Evolutionary conservation across 2,113 vertebrate genomes (phyloP), one percentile per base, ranked within the genome.

Genomic region (Galemys pyrenaicus): DNA sequence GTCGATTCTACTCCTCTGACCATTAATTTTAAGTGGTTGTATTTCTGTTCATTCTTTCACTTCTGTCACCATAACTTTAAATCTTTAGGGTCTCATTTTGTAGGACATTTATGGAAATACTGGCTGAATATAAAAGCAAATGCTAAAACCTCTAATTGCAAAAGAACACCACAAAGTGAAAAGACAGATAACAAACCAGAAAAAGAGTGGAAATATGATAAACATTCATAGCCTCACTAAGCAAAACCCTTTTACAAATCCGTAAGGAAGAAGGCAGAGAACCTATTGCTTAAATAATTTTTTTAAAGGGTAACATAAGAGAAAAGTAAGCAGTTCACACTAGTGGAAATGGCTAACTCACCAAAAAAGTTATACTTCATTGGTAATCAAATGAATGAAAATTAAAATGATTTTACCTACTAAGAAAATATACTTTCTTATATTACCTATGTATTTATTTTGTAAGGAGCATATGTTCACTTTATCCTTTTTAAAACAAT

Each of bases 401-500:
- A 79, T 73, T 62, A 74, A 93, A 74, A 44, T 32, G 0, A 64
- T 51, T 82, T 81, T 68, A 68, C 44, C 5, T 44, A 44, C 44
- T n/a, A n/a, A n/a, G n/a, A n/a, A n/a, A n/a, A n/a, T n/a, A n/a
- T 78, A 26, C 9, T 84, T 56, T 73, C 8, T 35, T 49, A 46
- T 79, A n/a, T 35, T 81, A 35, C 41, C 39, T 22, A n/a, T 60
- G 9, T 24, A 9, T 80, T 92, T 83, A 35, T 67, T 83, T 90
- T 78, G 20, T 49, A 92, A 92, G 46, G 62, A 68, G 10, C 62
- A 9, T 60, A 44, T 71, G 51, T 62, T 78, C 30, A 46, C 28
- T 68, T 94, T 68, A 74, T 68, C 49, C 37, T 92, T 82, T 89
- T n/a, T 64, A 11, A 32, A 85, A 65, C 58, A 51, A 75, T 58